Evolutionary conservation across 2,888 invertebrate genomes (phyloP).

Genomic region (Busseola fusca): DNA sequence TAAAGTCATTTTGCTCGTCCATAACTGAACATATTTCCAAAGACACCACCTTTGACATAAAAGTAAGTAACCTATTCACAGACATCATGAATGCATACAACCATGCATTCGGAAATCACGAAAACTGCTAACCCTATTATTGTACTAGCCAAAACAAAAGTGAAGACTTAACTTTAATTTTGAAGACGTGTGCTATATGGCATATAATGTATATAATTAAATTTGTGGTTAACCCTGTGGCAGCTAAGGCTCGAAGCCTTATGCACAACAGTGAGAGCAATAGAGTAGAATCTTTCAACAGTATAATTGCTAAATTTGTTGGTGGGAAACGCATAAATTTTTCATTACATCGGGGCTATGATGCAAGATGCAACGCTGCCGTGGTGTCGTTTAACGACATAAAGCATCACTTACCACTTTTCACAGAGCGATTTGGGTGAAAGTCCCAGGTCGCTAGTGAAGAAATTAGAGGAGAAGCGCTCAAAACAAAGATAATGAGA

Average conservation of each 20-base stretch:
- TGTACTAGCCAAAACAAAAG: constrained; percentile 23
- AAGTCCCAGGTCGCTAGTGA: not conserved
- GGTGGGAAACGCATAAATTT: constrained; percentile 11
- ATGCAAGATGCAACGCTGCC: constrained; percentile 7
- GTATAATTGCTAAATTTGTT: constrained; percentile 4
- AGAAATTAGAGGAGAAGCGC: constrained; percentile 2
- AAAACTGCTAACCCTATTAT: constrained; percentile 21
- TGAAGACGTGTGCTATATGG: constrained; percentile 36
- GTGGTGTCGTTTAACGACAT: constrained; percentile 3
- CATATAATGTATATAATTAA: constrained; percentile 37
- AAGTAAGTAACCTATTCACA: constrained; percentile 5
- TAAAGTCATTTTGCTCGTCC: constrained; percentile 4
- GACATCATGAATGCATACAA: constrained; percentile 8
- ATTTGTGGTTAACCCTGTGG: constrained; percentile 20
- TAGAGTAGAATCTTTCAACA: constrained; percentile 7
- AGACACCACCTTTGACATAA: not conserved
- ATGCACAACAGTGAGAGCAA: constrained; percentile 41
- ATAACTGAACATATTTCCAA: not conserved
- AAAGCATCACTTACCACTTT: not conserved
- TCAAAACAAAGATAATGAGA: not conserved
- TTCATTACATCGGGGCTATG: constrained; percentile 5
- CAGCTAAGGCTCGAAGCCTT: constrained; percentile 37
- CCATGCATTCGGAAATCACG: constrained; percentile 11
- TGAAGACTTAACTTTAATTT: constrained; percentile 16
- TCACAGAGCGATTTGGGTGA: not conserved